Base-by-base conservation (phyloP, 2,888 invertebrate species). In the Idaea dimidiata region DNA sequence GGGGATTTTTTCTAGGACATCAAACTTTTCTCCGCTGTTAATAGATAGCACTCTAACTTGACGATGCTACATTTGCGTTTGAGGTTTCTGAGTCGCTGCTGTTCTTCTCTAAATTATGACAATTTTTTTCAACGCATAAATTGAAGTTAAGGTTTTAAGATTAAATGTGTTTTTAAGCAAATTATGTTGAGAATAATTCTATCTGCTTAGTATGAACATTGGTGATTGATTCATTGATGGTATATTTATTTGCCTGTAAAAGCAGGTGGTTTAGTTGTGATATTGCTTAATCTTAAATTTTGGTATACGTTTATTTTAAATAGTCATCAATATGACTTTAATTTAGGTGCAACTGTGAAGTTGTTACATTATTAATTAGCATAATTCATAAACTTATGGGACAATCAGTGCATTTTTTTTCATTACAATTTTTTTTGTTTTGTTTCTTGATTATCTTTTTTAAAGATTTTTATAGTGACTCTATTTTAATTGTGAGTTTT, bases 241-340 rank as follows among this genome's bases (percentile, higher is more conserved):
- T 84, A 87, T 89, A 87, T 89, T 88, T 88, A 88, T 87, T 88
- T 82, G 81, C 79, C 87, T 87, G 85, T 79, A 59, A 62, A 66
- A 59, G 72, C 84, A 79, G 89, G 86, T 74, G 76, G 80, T 90
- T 91, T 88, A 90, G 91, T 92, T 92, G 92, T 92, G 92, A 92
- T 92, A 92, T 91, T 86, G 88, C 81, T 82, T 89, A 89, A 87
- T 86, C 76, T 88, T 81, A 89, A 86, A 80, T 82, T 87, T 89
- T 89, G 85, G 91, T 92, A 92, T 92, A 92, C 91, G 91, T 91
- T 91, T 89, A 87, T 82, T 86, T 89, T 88, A 85, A 85, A 68
- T 66, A 79, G 91, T 91, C 89, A 84, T 81, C 65, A 61, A 61
- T 70, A 86, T 90, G 91, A 91, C 90, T 82, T 86, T 89, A 91